A percentile compares a stretch with the other conserved stretches of the same genome.
phyloP scores from a whole-genome alignment of 2,113 vertebrate species.

The Scomber scombrus region DNA sequence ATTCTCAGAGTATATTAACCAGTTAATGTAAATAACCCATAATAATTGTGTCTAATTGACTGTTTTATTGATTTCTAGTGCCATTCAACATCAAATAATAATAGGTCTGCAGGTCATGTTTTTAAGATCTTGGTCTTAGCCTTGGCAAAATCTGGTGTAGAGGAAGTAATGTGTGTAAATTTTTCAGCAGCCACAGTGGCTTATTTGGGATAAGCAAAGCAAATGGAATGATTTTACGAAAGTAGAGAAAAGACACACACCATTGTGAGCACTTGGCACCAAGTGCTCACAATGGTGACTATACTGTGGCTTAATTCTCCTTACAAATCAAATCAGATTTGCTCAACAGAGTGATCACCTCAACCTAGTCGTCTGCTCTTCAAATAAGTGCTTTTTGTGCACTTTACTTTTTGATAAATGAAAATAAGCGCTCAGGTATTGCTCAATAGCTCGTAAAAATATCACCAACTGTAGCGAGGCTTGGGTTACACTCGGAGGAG shows the following conservation, averaged over 20 bases:
- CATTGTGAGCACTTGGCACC: conserved; percentile 11
- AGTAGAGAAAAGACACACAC: conserved; percentile 11
- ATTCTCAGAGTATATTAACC: conserved; percentile 7
- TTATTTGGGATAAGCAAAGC: conserved; percentile 11
- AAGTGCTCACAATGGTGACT: too few species aligned
- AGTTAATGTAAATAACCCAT: conserved; percentile 13
- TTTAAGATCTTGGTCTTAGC: neutral
- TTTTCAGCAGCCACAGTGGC: conserved; percentile 26
- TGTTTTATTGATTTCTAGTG: conserved; percentile 14
- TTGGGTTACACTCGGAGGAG: conserved; percentile 16
- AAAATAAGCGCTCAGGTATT: neutral
- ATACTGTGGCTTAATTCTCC: neutral
- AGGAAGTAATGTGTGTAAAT: conserved; percentile 27
- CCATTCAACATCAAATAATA: neutral
- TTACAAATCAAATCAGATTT: conserved; percentile 42
- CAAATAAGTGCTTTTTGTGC: conserved; percentile 3
- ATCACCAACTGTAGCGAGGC: neutral
- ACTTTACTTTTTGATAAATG: neutral
- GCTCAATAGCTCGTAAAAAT: conserved; percentile 17
- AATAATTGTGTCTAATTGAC: neutral
- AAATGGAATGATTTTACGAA: conserved; percentile 14
- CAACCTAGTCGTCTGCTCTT: conserved; percentile 17
- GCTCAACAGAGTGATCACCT: conserved; percentile 17
- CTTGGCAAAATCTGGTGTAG: conserved; percentile 17
- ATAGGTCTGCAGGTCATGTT: neutral